phyloP scores from a whole-genome alignment of 1,140 invertebrate species.

The Pissodes strobi region DNA sequence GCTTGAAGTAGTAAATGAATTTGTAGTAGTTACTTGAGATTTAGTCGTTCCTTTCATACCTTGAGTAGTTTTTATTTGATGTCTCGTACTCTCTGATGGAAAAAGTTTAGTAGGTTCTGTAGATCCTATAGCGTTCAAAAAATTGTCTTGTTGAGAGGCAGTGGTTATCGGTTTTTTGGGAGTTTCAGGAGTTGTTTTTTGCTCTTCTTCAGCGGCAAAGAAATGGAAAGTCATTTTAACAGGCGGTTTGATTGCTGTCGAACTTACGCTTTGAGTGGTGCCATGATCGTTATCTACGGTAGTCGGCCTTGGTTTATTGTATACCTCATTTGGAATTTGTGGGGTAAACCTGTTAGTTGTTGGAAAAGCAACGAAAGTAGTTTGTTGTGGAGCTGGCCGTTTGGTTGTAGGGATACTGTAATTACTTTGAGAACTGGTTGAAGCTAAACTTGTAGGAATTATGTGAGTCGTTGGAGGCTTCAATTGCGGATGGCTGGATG shows the following conservation, averaged over 20 bases:
- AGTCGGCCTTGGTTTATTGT: not conserved
- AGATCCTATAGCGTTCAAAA: not conserved
- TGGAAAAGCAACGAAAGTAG: not conserved
- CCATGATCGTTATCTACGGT: not conserved
- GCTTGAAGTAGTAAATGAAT: no score
- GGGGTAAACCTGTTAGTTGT: not conserved
- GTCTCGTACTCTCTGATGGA: no score
- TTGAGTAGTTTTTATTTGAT: no score
- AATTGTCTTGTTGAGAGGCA: not conserved
- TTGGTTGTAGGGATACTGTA: no score
- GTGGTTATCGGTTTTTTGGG: not conserved
- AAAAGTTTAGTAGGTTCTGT: not conserved
- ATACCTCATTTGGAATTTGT: not conserved
- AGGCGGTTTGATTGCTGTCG: slow-evolving; percentile 15
- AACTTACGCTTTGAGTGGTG: slow-evolving; percentile 2
- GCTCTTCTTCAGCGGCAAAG: slow-evolving; percentile 33
- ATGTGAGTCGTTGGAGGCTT: not conserved
- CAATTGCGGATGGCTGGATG: not conserved
- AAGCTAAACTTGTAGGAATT: no score
- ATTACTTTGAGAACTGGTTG: no score
- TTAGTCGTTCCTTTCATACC: not conserved
- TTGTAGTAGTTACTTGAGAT: no score
- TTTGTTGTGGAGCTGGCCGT: not conserved
- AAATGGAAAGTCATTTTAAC: slow-evolving; percentile 33
- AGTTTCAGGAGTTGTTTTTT: not conserved